phyloP scores from a whole-genome alignment of 2,888 invertebrate genomes.

The Mythimna pallens region DNA sequence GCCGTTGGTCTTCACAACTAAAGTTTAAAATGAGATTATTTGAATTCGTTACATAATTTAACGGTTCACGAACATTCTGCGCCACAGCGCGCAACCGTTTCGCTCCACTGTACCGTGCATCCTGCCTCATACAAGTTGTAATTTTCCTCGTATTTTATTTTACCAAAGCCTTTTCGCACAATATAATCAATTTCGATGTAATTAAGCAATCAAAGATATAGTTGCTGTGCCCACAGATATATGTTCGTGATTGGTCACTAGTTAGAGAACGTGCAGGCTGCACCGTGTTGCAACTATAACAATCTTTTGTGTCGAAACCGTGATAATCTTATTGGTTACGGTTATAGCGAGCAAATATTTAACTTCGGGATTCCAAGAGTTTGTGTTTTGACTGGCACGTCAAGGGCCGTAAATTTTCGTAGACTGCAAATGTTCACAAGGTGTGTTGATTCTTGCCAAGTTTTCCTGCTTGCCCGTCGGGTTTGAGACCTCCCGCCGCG shows the following conservation, averaged over 20 bases:
- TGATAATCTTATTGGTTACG: conserved; percentile 68
- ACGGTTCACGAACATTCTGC: conserved; percentile 76
- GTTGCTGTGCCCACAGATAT: background rate
- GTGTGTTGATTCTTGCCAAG: conserved; percentile 57
- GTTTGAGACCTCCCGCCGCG: conserved; percentile 72
- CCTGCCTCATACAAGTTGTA: conserved; percentile 84
- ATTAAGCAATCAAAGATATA: conserved; percentile 36
- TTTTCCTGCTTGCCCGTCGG: conserved; percentile 69
- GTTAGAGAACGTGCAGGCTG: conserved; percentile 13
- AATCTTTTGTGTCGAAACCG: conserved; percentile 63
- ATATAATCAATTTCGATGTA: conserved; percentile 39
- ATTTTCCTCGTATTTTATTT: conserved; percentile 81
- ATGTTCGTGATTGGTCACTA: conserved; percentile 13
- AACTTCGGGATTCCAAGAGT: conserved; percentile 63
- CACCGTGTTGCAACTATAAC: conserved; percentile 38
- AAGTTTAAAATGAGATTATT: conserved; percentile 58
- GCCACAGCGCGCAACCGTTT: conserved; percentile 87
- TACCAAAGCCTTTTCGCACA: conserved; percentile 66
- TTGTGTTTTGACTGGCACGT: conserved; percentile 66
- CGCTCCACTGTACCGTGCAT: conserved; percentile 88
- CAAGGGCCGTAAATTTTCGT: conserved; percentile 63
- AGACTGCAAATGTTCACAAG: conserved; percentile 35
- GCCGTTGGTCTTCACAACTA: conserved; percentile 34
- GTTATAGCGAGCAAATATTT: conserved; percentile 68
- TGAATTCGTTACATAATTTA: conserved; percentile 54